Evolutionary conservation across 2,888 invertebrate genomes (phyloP), one percentile per base, ranked within the genome.

Genomic region (Microctonus aethiopoides): DNA sequence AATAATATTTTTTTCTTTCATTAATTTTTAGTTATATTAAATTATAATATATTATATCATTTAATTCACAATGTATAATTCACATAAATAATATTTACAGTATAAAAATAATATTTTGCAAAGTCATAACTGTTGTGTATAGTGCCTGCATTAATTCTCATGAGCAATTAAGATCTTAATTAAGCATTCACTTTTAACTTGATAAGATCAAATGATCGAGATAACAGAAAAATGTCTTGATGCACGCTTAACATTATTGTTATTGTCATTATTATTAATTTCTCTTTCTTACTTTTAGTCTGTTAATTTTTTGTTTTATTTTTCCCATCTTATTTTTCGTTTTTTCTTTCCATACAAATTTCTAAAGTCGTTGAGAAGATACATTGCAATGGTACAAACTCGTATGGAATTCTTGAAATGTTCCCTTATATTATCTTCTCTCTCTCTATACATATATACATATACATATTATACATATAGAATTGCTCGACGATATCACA

Each of bases 151-250:
- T 39, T 46, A 46, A 46, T 46, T 46, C 71, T 70, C 75, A 57
- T 70, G 72, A 76, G 80, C 81, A 83, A 83, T 83, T 83, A 83
- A 83, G 81, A 80, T 81, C 82, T 83, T 83, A 83, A 83, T 83
- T 82, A 83, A 81, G 81, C 80, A 83, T 83, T 83, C 83, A 83
- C 77, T 76, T 75, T 64, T 72, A 73, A 72, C 72, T 70, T 39
- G 67, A 56, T 57, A 57, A 57, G 57, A 57, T 57, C 16, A 46
- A 9, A 46, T 46, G 16, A 46, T 2, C 29, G 16, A 29, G 57
- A 57, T 57, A 32, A 20, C 57, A 32, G 29, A 57, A 29, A 57
- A 57, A 57, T 16, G 32, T 32, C 29, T 16, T 54, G n/a, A 22
- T n/a, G 54, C 54, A 54, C 29, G 54, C 9, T 54, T 22, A 54